Conservation (phyloP, 2,797 vertebrate genomes). For the Erpetoichthys calabaricus region DNA sequence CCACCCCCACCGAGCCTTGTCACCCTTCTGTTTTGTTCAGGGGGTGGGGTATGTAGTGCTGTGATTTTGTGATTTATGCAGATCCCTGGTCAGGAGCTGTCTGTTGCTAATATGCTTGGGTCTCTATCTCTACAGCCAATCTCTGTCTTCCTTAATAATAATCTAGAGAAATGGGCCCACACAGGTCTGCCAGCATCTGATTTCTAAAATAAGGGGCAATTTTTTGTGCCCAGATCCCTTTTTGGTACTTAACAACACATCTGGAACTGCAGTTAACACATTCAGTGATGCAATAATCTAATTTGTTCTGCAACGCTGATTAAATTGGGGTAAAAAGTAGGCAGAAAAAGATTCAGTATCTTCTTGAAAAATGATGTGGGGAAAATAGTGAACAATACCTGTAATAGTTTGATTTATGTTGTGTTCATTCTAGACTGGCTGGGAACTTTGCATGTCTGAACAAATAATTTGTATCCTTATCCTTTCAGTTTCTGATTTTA, state of each 20-base stretch:
- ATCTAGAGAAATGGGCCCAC: conserved; percentile 16
- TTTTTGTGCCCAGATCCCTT: not conserved
- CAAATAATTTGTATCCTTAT: too few relatives aligned
- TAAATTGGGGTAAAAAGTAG: too few relatives aligned
- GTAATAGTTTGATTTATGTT: too few relatives aligned
- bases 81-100: conserved; percentile 29
- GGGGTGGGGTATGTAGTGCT: not conserved
- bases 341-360: too few relatives aligned
- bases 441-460: too few relatives aligned
- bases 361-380: too few relatives aligned
- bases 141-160: conserved; percentile 30
- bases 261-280: not conserved
- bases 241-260: not conserved
- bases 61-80: conserved; percentile 25
- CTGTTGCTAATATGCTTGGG: conserved; percentile 29
- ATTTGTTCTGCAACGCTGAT: too few relatives aligned
- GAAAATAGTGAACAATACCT: too few relatives aligned
- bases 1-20: conserved; percentile 20
- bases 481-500: too few relatives aligned
- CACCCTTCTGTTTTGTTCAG: conserved; percentile 17
- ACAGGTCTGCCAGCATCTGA: conserved; percentile 1
- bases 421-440: too few relatives aligned
- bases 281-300: too few relatives aligned
- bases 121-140: conserved; percentile 34
- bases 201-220: not conserved